Evolutionary conservation across 2,888 invertebrate genomes (phyloP).

Genomic region (Eumacrocentrus americanus): DNA sequence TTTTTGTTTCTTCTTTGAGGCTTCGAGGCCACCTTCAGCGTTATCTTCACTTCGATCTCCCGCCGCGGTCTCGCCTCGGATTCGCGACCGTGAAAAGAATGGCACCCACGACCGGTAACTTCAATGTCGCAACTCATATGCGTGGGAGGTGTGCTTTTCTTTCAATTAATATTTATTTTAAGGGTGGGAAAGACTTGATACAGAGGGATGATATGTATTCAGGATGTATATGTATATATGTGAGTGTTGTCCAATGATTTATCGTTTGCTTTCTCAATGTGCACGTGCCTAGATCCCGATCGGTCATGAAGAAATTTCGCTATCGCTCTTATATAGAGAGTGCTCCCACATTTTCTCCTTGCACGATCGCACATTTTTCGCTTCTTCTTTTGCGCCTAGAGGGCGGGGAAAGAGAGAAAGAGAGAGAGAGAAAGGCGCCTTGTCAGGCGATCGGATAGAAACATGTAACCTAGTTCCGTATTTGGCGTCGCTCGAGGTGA

Average conservation of each 20-base stretch:
- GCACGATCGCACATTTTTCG: conserved; percentile 36
- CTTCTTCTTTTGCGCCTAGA: conserved; percentile 44
- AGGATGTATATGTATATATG: too few species aligned
- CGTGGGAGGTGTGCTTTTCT: too few species aligned
- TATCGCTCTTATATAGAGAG: neutral
- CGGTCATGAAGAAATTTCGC: neutral
- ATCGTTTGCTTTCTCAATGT: neutral
- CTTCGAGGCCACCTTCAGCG: neutral
- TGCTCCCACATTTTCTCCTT: conserved; percentile 11
- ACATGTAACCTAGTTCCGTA: conserved; percentile 44
- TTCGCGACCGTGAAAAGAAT: neutral
- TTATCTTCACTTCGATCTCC: neutral
- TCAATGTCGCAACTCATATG: too few species aligned
- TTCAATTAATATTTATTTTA: too few species aligned
- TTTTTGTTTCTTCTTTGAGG: neutral
- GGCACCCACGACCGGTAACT: neutral
- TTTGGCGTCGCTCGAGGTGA: conserved; percentile 34
- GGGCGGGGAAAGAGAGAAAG: neutral
- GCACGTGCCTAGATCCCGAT: neutral
- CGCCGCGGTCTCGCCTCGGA: neutral
- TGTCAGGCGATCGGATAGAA: conserved; percentile 14
- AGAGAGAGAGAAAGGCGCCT: neutral
- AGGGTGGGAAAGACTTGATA: too few species aligned
- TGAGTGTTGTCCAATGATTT: too few species aligned
- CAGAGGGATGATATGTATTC: too few species aligned